A percentile compares a stretch with the other conserved stretches of the same genome.
Evolutionary conservation across 92 coral and sea anemone genomes (phyloP).

Genomic region (Parazoanthus swiftii): DNA sequence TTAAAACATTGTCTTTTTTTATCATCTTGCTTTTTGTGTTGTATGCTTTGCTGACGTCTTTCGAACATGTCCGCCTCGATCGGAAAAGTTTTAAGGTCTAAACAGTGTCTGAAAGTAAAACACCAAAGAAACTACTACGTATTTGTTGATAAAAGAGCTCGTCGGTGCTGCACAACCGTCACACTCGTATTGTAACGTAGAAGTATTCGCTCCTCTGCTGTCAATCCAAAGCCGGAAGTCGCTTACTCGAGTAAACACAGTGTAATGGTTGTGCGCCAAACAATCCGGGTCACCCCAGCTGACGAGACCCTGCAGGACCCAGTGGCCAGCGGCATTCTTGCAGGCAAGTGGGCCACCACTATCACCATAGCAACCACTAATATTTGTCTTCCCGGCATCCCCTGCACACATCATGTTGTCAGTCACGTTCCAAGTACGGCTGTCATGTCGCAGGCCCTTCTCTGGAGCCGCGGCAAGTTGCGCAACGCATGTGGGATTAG

Average conservation of each 20-base stretch:
- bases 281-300: conserved; percentile 60
- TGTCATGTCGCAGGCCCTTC: conserved; percentile 15
- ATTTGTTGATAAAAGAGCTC: neutral
- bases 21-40: no score
- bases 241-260: conserved; percentile 63
- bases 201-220: conserved; percentile 3
- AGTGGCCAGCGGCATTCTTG: conserved; percentile 46
- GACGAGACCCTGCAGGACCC: conserved; percentile 64
- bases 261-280: conserved; percentile 44
- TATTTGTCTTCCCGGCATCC: conserved; percentile 56
- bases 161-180: neutral
- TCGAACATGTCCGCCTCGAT: no score
- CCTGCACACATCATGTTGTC: conserved; percentile 64
- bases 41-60: no score
- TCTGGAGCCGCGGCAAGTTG: conserved; percentile 28
- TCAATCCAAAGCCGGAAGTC: conserved; percentile 58
- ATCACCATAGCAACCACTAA: conserved; percentile 62
- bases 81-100: no score
- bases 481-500: conserved; percentile 50
- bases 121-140: neutral
- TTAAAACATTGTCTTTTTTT: no score
- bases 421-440: conserved; percentile 36
- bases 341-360: conserved; percentile 70
- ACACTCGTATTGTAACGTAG: neutral
- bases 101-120: neutral